Evolutionary conservation across 2,113 vertebrate species (phyloP).

Genomic region (Nothoprocta perdicaria): DNA sequence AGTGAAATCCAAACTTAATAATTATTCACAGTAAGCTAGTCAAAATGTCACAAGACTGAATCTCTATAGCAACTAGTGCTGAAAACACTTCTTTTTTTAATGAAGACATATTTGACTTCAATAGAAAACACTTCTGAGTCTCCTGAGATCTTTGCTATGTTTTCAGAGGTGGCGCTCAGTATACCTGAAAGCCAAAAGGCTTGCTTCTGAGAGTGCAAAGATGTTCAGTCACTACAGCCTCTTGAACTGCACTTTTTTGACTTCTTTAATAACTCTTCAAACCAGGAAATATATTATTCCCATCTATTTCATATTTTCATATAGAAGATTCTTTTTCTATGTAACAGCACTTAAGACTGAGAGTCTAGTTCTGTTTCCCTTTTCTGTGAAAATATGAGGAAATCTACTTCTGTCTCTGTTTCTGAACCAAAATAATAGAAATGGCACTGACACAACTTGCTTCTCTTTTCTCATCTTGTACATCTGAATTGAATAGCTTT

Average conservation of each 20-base stretch:
- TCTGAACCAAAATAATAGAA: background rate
- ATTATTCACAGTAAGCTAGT: background rate
- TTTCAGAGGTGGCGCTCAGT: background rate
- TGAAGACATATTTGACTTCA: background rate
- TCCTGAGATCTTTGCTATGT: background rate
- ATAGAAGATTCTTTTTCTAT: background rate
- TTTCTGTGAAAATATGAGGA: background rate
- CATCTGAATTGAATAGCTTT: background rate
- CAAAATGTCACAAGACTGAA: background rate
- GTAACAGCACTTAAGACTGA: background rate
- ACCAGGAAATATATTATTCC: background rate
- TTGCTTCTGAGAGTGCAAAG: background rate
- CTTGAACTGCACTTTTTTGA: background rate
- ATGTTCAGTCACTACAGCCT: background rate
- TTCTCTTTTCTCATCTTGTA: fast-evolving
- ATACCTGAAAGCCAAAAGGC: background rate
- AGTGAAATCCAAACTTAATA: background rate
- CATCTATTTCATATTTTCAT: background rate
- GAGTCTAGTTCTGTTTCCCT: background rate
- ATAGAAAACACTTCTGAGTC: background rate
- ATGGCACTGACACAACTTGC: background rate
- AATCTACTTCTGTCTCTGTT: background rate
- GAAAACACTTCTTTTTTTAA: background rate
- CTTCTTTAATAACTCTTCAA: background rate
- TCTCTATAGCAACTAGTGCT: background rate